A percentile compares a stretch with the other conserved stretches of the same genome.
These are phyloP conservation scores for Corydoras sp. DNA, from an alignment of 2,113 vertebrate genomes.

Conservation along the genomic window DNA sequence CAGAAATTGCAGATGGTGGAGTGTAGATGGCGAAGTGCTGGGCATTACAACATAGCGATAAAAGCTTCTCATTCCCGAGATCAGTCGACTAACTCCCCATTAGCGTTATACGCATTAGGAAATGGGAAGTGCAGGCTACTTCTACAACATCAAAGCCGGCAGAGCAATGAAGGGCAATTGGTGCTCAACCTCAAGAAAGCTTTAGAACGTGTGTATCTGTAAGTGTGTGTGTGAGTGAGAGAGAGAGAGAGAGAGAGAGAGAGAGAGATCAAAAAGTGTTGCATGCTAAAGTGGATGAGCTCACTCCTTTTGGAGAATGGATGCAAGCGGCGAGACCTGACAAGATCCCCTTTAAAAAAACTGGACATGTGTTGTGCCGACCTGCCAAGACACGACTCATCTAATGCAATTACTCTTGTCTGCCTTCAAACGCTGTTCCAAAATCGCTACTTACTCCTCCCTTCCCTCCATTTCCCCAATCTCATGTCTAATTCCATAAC, in stretches of 20 bases:
- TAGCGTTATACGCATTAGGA: too few relatives aligned
- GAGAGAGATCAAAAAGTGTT: neutral
- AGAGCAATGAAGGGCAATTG: too few relatives aligned
- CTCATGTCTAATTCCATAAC: conserved; percentile 29
- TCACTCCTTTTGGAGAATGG: conserved; percentile 39
- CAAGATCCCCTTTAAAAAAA: conserved; percentile 44
- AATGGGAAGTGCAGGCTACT: too few relatives aligned
- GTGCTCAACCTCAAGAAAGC: too few relatives aligned
- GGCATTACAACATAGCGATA: too few relatives aligned
- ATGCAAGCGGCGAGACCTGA: conserved; percentile 42
- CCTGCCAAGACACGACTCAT: conserved; percentile 32
- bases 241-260: neutral
- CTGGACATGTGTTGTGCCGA: conserved; percentile 32
- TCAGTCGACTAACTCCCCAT: too few relatives aligned
- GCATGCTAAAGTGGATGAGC: conserved; percentile 33
- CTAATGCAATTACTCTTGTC: conserved; percentile 41
- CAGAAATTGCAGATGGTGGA: too few relatives aligned
- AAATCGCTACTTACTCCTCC: conserved; percentile 33
- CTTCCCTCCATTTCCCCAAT: conserved; percentile 6
- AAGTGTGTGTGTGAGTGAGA: neutral
- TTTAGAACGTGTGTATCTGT: neutral
- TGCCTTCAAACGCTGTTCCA: conserved; percentile 32
- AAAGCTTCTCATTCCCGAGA: too few relatives aligned
- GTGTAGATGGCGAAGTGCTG: too few relatives aligned
- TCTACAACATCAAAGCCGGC: too few relatives aligned